These are phyloP conservation scores for Lymantria dispar DNA, from an alignment of 2,888 invertebrate species.

Conservation along the genomic window DNA sequence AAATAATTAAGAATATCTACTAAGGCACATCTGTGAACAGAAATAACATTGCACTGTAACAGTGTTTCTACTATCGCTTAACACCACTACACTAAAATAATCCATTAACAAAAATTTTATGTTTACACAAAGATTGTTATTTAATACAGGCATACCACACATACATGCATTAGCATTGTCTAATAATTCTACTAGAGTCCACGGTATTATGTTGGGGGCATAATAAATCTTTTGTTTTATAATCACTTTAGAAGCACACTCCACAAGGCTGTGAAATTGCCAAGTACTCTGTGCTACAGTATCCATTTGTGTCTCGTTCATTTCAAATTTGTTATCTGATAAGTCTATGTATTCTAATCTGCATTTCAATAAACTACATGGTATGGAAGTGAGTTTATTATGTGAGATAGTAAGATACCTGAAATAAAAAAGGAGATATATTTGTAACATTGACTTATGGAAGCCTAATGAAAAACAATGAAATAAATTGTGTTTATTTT, in stretches of 20 bases:
- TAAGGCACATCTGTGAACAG: slow-evolving; percentile 81
- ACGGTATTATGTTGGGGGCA: slow-evolving; percentile 81
- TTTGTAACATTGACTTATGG: neutral
- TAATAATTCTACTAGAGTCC: slow-evolving; percentile 82
- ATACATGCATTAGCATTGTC: slow-evolving; percentile 84
- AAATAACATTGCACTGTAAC: slow-evolving; percentile 83
- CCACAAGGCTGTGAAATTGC: slow-evolving; percentile 75
- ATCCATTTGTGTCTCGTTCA: slow-evolving; percentile 19
- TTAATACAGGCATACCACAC: slow-evolving; percentile 80
- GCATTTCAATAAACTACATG: slow-evolving; percentile 83
- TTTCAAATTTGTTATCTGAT: slow-evolving; percentile 79
- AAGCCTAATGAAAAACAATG: too few species aligned
- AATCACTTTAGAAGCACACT: slow-evolving; percentile 78
- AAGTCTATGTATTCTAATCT: slow-evolving; percentile 81
- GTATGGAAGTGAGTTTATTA: slow-evolving; percentile 79
- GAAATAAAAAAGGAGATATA: slow-evolving; percentile 27
- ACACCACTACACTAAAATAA: slow-evolving; percentile 61
- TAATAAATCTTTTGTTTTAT: slow-evolving; percentile 79
- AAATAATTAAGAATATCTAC: slow-evolving; percentile 1
- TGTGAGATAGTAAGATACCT: slow-evolving; percentile 80
- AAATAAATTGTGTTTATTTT: too few species aligned
- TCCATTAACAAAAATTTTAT: slow-evolving; percentile 61
- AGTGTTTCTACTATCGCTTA: slow-evolving; percentile 55
- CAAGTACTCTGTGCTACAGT: slow-evolving; percentile 39
- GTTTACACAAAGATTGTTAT: slow-evolving; percentile 46